These are phyloP conservation scores for Tangara arthus DNA, from an alignment of 2,797 vertebrate genomes.

Conservation along the genomic window DNA sequence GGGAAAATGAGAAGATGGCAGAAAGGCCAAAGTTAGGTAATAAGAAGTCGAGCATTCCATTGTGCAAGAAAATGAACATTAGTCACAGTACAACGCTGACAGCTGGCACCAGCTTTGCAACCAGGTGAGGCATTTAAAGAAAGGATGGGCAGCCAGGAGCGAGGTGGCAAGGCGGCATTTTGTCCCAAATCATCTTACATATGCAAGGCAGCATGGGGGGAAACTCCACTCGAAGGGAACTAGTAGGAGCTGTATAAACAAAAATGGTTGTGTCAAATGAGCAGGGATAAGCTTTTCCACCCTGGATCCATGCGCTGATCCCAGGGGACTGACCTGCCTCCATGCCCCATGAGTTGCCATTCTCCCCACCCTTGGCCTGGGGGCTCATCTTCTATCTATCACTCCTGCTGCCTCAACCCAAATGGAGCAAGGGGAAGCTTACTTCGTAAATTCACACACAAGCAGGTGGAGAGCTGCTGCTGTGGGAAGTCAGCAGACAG, in stretches of 20 bases:
- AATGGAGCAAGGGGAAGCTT: background rate
- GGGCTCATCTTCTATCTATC: background rate
- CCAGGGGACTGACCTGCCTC: background rate
- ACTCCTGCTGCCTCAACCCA: background rate
- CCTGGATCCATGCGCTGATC: background rate
- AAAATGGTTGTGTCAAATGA: background rate
- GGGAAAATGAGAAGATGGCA: background rate
- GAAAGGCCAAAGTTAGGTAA: background rate
- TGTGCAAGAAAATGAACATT: background rate
- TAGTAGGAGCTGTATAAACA: background rate
- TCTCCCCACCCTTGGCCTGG: background rate
- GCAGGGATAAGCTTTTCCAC: background rate
- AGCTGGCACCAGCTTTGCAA: background rate
- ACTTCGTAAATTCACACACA: background rate
- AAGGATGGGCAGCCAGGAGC: background rate
- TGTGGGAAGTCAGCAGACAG: background rate
- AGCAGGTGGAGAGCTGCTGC: background rate
- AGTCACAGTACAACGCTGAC: background rate
- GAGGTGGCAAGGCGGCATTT: background rate
- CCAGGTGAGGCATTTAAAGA: background rate
- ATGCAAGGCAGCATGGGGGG: fast-evolving
- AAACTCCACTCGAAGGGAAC: background rate
- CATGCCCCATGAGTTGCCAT: background rate
- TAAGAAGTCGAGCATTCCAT: background rate
- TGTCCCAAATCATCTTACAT: background rate